phyloP scores from a whole-genome alignment of 2,888 invertebrate species.

The Galeopsomyia nigrocyanea region DNA sequence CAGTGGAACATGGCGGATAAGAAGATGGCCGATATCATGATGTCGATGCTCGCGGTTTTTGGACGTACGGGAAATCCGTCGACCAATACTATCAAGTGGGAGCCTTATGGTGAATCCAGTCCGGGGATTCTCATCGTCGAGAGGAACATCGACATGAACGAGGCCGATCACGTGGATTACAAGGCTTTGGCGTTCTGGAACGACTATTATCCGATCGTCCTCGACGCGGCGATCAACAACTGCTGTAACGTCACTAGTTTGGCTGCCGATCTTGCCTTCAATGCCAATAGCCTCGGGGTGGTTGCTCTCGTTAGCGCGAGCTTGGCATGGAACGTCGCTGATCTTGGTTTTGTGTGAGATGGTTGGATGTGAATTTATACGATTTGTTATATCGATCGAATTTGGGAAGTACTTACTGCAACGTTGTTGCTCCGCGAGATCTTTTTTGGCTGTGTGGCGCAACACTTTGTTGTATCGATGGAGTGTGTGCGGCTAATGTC shows the following conservation, averaged over 20 bases:
- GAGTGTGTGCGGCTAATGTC: too few species aligned
- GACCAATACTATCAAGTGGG: constrained; percentile 80
- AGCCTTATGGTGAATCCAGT: constrained; percentile 76
- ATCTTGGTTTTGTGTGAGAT: constrained; percentile 1
- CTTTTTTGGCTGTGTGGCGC: too few species aligned
- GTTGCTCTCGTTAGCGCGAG: background rate
- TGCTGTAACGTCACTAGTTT: constrained; percentile 77
- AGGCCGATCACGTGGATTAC: constrained; percentile 77
- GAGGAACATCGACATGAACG: constrained; percentile 83
- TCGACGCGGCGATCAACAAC: constrained; percentile 77
- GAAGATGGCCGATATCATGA: constrained; percentile 82
- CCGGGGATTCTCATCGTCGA: constrained; percentile 81
- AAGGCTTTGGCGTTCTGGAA: constrained; percentile 88
- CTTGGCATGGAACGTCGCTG: background rate
- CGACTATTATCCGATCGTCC: constrained; percentile 83
- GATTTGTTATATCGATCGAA: too few species aligned
- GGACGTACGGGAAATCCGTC: constrained; percentile 78
- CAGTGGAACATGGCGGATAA: constrained; percentile 86
- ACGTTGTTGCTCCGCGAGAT: too few species aligned
- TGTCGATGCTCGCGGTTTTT: constrained; percentile 86
- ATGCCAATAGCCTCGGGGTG: background rate
- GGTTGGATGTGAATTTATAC: background rate
- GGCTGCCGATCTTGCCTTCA: background rate
- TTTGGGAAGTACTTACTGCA: too few species aligned
- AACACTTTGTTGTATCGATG: too few species aligned